These are phyloP conservation scores for Harpalus rufipes DNA, from an alignment of 2,888 invertebrate species.

Conservation along the genomic window DNA sequence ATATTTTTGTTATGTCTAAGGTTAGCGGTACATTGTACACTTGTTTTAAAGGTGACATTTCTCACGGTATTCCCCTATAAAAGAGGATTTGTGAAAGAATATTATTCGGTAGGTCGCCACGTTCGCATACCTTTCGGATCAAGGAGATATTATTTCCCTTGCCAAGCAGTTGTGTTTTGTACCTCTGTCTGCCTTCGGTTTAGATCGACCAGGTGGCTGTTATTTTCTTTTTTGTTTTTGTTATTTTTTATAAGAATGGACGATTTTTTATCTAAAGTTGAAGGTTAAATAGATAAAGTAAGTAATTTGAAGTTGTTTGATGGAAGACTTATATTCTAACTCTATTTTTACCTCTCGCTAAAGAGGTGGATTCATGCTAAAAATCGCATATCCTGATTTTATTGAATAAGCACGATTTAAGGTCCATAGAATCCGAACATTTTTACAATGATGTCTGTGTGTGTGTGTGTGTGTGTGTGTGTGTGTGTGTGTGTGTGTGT, in stretches of 20 bases:
- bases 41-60: constrained; percentile 56
- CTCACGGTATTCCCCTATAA: constrained; percentile 49
- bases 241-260: not conserved
- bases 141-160: constrained; percentile 38
- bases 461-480: too few species aligned
- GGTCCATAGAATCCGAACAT: too few species aligned
- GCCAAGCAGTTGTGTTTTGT: constrained; percentile 18
- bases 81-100: constrained; percentile 60
- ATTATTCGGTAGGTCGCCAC: constrained; percentile 32
- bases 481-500: too few species aligned
- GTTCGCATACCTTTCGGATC: constrained; percentile 46
- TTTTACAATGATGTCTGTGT: too few species aligned
- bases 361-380: too few species aligned
- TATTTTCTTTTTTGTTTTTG: constrained; percentile 20
- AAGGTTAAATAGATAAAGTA: too few species aligned
- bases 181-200: not conserved
- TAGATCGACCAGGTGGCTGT: constrained; percentile 1
- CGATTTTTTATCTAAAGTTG: not conserved
- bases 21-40: constrained; percentile 49
- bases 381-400: too few species aligned
- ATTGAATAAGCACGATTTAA: too few species aligned
- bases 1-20: constrained; percentile 7
- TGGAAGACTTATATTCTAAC: too few species aligned
- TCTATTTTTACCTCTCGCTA: too few species aligned
- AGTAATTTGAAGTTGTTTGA: too few species aligned